Conservation (phyloP, 1,140 invertebrate species). For the Sweltsa coloradensis region DNA sequence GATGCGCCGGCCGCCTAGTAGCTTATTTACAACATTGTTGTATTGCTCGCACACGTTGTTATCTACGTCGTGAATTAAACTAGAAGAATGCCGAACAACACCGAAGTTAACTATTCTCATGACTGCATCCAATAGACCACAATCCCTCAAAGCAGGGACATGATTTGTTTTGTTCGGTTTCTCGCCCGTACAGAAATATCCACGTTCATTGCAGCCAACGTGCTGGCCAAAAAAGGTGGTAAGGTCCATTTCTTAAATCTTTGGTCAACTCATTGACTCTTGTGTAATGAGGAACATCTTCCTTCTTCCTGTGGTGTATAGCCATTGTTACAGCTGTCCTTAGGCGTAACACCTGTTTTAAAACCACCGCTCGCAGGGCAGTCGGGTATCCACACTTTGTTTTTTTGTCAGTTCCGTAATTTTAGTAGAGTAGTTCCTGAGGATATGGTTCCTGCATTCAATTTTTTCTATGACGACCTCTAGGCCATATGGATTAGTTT, state of each 20-base stretch:
- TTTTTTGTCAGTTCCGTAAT: slow-evolving; percentile 11
- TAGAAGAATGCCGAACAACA: slow-evolving; percentile 17
- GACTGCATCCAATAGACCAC: background rate
- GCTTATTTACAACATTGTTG: slow-evolving; percentile 24
- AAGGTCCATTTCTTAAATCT: slow-evolving; percentile 22
- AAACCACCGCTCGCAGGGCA: slow-evolving; percentile 3
- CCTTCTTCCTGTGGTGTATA: slow-evolving; percentile 7
- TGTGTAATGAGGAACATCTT: slow-evolving; percentile 1
- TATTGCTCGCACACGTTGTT: slow-evolving; percentile 30
- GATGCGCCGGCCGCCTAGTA: slow-evolving; percentile 26
- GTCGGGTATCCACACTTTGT: background rate
- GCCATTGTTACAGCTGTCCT: slow-evolving; percentile 14
- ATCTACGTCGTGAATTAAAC: slow-evolving; percentile 25
- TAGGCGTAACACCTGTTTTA: slow-evolving; percentile 14
- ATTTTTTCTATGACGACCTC: background rate
- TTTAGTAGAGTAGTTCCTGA: slow-evolving; percentile 20
- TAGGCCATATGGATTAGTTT: background rate
- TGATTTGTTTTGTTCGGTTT: slow-evolving; percentile 17
- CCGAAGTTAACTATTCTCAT: background rate
- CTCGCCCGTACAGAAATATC: slow-evolving; percentile 18
- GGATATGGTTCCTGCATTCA: slow-evolving; percentile 25
- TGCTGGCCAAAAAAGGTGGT: slow-evolving; percentile 29
- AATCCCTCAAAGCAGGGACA: slow-evolving; percentile 15
- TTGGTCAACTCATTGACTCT: slow-evolving; percentile 16
- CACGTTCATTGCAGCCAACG: slow-evolving; percentile 14